phyloP scores from a whole-genome alignment of 2,888 invertebrate species.

The Alentia gelatinosa region DNA sequence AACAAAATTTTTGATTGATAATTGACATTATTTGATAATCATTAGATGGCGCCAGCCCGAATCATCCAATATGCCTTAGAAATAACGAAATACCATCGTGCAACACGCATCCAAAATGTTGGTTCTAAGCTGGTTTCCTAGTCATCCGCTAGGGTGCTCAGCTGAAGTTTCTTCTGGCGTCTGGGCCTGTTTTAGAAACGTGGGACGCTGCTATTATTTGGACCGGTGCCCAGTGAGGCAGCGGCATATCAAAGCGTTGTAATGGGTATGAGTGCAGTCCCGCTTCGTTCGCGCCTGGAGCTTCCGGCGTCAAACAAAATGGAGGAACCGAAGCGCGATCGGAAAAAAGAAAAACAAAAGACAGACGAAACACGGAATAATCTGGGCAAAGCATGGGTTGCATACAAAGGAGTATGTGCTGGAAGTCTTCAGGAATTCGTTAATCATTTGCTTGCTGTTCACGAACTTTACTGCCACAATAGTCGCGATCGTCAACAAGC shows the following conservation, averaged over 20 bases:
- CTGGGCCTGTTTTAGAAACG: too few relatives aligned
- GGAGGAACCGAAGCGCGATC: conserved; percentile 34
- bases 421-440: conserved; percentile 44
- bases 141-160: too few relatives aligned
- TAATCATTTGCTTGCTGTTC: conserved; percentile 30
- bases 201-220: too few relatives aligned
- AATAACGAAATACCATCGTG: too few relatives aligned
- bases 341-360: conserved; percentile 50
- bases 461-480: conserved; percentile 40
- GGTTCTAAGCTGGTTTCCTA: too few relatives aligned
- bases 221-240: too few relatives aligned
- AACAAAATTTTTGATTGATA: too few relatives aligned
- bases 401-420: conserved; percentile 26
- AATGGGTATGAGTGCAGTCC: background rate
- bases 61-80: too few relatives aligned
- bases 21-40: too few relatives aligned
- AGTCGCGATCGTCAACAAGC: background rate
- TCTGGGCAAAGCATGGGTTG: conserved; percentile 40
- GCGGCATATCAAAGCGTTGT: background rate
- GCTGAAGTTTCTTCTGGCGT: too few relatives aligned
- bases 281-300: background rate
- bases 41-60: too few relatives aligned
- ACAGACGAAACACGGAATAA: conserved; percentile 48
- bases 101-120: too few relatives aligned
- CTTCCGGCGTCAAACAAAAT: conserved; percentile 46